phyloP scores from a whole-genome alignment of 2,113 vertebrate genomes.

The Menidia beryllina region DNA sequence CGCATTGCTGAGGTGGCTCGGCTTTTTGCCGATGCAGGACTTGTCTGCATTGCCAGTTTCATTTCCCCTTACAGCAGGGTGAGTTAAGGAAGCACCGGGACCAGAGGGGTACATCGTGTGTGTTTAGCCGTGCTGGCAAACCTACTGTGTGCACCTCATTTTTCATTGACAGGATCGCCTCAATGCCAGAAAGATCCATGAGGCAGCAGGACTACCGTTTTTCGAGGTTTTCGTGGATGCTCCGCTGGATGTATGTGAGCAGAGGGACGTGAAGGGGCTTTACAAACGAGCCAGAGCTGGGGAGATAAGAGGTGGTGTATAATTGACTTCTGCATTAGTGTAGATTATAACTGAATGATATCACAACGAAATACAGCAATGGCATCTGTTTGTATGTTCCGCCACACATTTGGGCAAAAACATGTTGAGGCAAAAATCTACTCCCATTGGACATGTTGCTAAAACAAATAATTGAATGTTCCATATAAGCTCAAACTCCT shows the following conservation, averaged over 20 bases:
- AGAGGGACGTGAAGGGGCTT: conserved; percentile 96
- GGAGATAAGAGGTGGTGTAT: conserved; percentile 92
- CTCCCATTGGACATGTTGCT: no score
- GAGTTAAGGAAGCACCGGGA: conserved; percentile 42
- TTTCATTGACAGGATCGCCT: conserved; percentile 88
- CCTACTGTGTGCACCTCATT: not conserved
- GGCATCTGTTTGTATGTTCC: not conserved
- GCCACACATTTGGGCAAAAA: not conserved
- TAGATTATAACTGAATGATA: no score
- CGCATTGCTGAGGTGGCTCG: conserved; percentile 97
- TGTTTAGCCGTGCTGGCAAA: not conserved
- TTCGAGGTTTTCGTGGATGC: conserved; percentile 99
- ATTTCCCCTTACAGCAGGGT: conserved; percentile 97
- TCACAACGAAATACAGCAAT: no score
- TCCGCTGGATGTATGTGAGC: conserved; percentile 95
- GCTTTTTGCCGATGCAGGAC: conserved; percentile 95
- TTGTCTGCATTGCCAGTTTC: conserved; percentile 97
- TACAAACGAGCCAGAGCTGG: conserved; percentile 98
- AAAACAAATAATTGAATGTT: no score
- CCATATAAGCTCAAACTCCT: no score
- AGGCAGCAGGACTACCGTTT: conserved; percentile 93
- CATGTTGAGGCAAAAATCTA: no score
- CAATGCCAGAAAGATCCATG: conserved; percentile 94
- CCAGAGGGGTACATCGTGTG: conserved; percentile 7
- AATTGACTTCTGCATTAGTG: not conserved